Evolutionary conservation across 2,797 vertebrate genomes (phyloP), one percentile per base, ranked within the genome.

Genomic region (Amniataba percoides): DNA sequence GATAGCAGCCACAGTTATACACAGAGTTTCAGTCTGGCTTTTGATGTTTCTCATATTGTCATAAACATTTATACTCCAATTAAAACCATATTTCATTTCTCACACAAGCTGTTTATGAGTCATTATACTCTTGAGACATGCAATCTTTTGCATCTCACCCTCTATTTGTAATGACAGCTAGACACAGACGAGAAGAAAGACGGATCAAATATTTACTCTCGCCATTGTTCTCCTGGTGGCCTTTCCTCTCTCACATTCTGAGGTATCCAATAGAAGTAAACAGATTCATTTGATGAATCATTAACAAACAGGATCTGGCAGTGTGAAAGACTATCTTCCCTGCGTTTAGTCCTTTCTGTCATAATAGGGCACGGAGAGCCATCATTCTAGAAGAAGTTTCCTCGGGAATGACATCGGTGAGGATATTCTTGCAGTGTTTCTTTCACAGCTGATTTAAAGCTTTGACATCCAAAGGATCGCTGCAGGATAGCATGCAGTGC

Each of bases 171-270:
- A 83, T 91, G 92, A 94, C 94, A 93, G 89, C 87, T 85, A 88
- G 90, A 92, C 90, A 90, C 87, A 91, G 92, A 82, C 73, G 78
- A 93, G 90, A 80, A 79, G 89, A 91, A 89, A 93, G 90, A 91
- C 78, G 70, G 87, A 81, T 87, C 90, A 94, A 95, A 95, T 95
- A 95, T 95, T 95, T 95, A 94, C 90, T 89, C 81, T 80, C 46
- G 13, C 84, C 87, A 95, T 95, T 95, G 93, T 94, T 94, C 86
- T 91, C 69, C 6, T 16, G 57, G 82, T 91, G 84, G 83, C 77
- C 81, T 87, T 68, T 83, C 83, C 77, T 77, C 69, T 64, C 86
- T 90, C 89, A 74, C 89, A 84, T 83, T 70, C 82, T 59, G 88
- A 83, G 81, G 64, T 80, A 81, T 86, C 83, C 79, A 71, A 73